Evolutionary conservation across 2,888 invertebrate species (phyloP), one percentile per base, ranked within the genome.

Genomic region (Synergus gifuensis): DNA sequence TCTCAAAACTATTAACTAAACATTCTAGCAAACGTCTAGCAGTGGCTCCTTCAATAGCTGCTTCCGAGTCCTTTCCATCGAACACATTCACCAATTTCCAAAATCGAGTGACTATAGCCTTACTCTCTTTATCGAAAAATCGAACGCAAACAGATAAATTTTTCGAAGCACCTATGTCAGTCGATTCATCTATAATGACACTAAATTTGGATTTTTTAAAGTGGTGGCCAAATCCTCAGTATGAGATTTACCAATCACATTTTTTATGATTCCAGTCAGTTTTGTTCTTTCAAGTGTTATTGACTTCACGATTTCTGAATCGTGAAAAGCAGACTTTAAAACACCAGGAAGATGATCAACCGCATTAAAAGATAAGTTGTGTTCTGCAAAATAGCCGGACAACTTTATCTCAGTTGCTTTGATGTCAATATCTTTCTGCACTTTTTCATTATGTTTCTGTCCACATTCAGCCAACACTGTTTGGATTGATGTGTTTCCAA

Each of bases 11-110:
- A 49, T 54, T 22, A 18, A 66, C 9, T 22, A 79, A 40, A 16
- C 54, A 58, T 9, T 79, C 44, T 46, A 18, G 69, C n/a, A 77
- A 66, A 58, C 44, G 42, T 49, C 28, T 11, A 8, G 62, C 62
- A 69, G 79, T 77, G 16, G 79, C 79, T 14, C 62, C 77, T 40
- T 60, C 66, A 18, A 67, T 81, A 18, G 67, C 67, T 44, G 67
- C 44, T 40, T 83, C 76, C 12, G 18, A 44, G 28, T 82, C 77
- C 14, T 78, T 78, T 16, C 79, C 79, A 67, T n/a, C 12, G 78
- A 85, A 86, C 36, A 87, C 81, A 69, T 86, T 84, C n/a, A 69
- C 60, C 5, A 86, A 69, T 14, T 86, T 80, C 84, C 85, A 87
- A 79, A 87, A 87, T 64, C 78, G 58, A 16, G 83, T 79, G 76